Evolutionary conservation across 1,140 invertebrate genomes (phyloP).

Genomic region (Pseudomyrmex concolor): DNA sequence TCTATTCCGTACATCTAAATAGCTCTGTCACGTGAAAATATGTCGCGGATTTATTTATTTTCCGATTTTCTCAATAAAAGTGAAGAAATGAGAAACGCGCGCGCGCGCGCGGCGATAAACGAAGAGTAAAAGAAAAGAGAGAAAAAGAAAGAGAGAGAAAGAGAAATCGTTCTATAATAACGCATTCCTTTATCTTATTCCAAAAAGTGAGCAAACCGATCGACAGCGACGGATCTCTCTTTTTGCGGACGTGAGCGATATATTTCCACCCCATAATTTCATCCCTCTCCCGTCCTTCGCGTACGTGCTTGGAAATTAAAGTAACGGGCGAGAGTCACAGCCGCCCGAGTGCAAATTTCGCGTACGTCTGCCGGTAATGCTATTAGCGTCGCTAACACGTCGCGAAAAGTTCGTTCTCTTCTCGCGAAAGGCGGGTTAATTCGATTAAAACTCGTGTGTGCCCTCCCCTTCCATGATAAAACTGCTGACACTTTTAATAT

Average conservation of each 20-base stretch:
- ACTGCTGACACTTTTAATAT: conserved; percentile 63
- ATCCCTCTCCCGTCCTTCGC: conserved; percentile 21
- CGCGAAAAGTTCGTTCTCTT: conserved; percentile 47
- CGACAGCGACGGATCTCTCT: conserved; percentile 50
- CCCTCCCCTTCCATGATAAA: conserved; percentile 28
- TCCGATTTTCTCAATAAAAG: not conserved
- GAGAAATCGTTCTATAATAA: conserved; percentile 49
- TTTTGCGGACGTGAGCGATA: conserved; percentile 37
- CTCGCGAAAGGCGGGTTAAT: conserved; percentile 61
- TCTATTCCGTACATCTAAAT: conserved; percentile 13
- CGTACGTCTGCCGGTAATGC: conserved; percentile 53
- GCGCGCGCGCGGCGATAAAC: conserved; percentile 35
- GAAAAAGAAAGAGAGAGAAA: not conserved
- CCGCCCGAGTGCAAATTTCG: conserved; percentile 36
- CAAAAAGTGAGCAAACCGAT: conserved; percentile 51
- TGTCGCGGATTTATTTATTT: conserved; percentile 42
- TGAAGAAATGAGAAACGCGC: conserved; percentile 37
- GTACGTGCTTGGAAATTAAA: conserved; percentile 60
- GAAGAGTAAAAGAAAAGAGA: not conserved
- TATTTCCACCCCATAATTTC: conserved; percentile 57
- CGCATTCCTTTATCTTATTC: conserved; percentile 38
- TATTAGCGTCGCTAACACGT: conserved; percentile 64
- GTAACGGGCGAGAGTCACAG: conserved; percentile 38
- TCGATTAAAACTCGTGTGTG: conserved; percentile 43
- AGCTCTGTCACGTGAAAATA: not conserved